Conservation (phyloP, 2,888 invertebrate species). For the Idaea biselata region DNA sequence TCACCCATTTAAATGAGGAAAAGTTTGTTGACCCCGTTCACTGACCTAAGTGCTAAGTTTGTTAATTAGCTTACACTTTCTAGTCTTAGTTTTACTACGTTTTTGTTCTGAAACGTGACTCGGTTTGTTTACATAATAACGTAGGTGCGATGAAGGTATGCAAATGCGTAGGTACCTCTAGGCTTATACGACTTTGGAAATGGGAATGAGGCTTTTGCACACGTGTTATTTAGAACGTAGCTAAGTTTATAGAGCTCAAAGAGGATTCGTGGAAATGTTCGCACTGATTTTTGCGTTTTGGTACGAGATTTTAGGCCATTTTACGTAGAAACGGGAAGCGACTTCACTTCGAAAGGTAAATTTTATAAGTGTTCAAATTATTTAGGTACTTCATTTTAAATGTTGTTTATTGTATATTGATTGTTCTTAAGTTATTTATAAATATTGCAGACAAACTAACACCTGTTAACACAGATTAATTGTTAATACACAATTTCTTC, state of each 20-base stretch:
- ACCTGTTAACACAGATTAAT: no score
- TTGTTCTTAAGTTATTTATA: no score
- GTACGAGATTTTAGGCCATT: no score
- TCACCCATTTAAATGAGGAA: conserved; percentile 25
- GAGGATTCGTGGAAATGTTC: background rate
- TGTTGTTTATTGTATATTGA: no score
- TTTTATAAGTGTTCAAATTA: no score
- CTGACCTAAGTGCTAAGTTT: conserved; percentile 30
- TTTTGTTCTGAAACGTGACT: conserved; percentile 1
- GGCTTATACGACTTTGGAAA: background rate
- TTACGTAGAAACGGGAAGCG: no score
- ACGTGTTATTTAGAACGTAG: background rate
- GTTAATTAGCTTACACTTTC: background rate
- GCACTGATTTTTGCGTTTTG: background rate
- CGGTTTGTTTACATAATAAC: background rate
- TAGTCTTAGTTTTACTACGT: background rate
- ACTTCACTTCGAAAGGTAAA: no score
- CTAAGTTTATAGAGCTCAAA: background rate
- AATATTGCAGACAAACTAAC: no score
- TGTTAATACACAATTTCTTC: no score
- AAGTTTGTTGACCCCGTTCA: conserved; percentile 28
- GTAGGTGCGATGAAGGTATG: background rate
- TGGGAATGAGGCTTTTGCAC: background rate
- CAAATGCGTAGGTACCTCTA: background rate
- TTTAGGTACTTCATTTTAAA: no score